These are phyloP conservation scores for Octodon degus DNA, from an alignment of 2,113 vertebrate genomes.

Conservation along the genomic window DNA sequence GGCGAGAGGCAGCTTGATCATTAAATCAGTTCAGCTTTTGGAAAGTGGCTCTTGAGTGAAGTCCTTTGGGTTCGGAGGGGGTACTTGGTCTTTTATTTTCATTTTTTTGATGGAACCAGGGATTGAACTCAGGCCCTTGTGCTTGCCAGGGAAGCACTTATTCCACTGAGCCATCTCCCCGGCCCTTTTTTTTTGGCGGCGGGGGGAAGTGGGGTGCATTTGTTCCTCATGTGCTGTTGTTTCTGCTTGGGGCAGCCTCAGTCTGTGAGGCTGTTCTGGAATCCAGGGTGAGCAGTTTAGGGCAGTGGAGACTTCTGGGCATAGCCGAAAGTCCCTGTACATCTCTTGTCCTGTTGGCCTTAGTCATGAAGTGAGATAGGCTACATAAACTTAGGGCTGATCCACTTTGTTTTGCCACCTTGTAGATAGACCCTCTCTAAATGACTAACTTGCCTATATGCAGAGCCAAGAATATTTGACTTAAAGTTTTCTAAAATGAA, in stretches of 20 bases:
- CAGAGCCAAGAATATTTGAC: background rate
- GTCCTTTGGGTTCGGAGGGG: background rate
- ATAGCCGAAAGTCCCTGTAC: background rate
- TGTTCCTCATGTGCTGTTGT: background rate
- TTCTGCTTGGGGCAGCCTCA: background rate
- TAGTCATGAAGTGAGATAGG: background rate
- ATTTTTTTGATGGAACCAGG: too few relatives aligned
- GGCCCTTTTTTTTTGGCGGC: too few relatives aligned
- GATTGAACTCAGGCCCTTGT: too few relatives aligned
- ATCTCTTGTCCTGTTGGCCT: background rate
- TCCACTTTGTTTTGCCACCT: background rate
- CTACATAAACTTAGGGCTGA: background rate
- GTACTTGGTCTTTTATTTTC: background rate
- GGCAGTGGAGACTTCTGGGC: background rate
- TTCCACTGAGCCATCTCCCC: too few relatives aligned
- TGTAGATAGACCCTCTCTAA: background rate
- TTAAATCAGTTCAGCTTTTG: background rate
- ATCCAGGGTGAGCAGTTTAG: background rate
- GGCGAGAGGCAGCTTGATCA: background rate
- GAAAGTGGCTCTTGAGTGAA: background rate
- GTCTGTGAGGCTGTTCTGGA: background rate
- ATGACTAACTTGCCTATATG: background rate
- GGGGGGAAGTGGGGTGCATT: background rate
- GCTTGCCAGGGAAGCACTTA: too few relatives aligned
- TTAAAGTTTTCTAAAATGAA: background rate